Evolutionary conservation across 2,888 invertebrate genomes (phyloP).

Genomic region (Maniola hyperantus): DNA sequence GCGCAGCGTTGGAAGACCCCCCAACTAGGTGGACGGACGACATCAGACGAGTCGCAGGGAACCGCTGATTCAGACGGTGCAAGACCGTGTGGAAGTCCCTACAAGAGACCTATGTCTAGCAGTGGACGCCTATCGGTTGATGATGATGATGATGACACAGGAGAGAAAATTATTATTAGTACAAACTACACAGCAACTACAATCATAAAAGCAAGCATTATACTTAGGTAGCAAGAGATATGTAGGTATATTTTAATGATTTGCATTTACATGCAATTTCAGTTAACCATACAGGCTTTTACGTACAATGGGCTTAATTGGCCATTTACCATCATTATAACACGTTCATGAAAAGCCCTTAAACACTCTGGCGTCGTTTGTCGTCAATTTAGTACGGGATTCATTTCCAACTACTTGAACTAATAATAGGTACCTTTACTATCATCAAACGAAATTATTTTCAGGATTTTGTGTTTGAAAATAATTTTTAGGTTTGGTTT

Average conservation of each 20-base stretch:
- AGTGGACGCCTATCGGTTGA: too few species aligned
- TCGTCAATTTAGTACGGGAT: neutral
- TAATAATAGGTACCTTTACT: neutral
- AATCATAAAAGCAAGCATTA: neutral
- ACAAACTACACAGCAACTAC: neutral
- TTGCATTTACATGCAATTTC: neutral
- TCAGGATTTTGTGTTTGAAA: conserved; percentile 2
- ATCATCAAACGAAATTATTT: neutral
- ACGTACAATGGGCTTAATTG: conserved; percentile 4
- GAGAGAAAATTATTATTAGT: neutral
- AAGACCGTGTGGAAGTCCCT: too few species aligned
- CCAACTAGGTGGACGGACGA: too few species aligned
- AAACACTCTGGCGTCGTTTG: conserved; percentile 2
- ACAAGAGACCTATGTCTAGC: too few species aligned
- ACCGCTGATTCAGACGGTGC: too few species aligned
- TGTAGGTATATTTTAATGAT: too few species aligned
- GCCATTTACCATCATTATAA: conserved; percentile 14
- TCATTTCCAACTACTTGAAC: neutral
- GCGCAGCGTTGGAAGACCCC: too few species aligned
- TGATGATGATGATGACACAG: too few species aligned
- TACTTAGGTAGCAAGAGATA: neutral
- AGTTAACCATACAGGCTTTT: conserved; percentile 6
- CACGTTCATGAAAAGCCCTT: neutral
- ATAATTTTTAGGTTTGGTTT: neutral
- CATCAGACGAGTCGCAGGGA: too few species aligned